A percentile compares a stretch with the other conserved stretches of the same genome.
Evolutionary conservation across 2,888 invertebrate genomes (phyloP).

Genomic region (Epinotia nisella): DNA sequence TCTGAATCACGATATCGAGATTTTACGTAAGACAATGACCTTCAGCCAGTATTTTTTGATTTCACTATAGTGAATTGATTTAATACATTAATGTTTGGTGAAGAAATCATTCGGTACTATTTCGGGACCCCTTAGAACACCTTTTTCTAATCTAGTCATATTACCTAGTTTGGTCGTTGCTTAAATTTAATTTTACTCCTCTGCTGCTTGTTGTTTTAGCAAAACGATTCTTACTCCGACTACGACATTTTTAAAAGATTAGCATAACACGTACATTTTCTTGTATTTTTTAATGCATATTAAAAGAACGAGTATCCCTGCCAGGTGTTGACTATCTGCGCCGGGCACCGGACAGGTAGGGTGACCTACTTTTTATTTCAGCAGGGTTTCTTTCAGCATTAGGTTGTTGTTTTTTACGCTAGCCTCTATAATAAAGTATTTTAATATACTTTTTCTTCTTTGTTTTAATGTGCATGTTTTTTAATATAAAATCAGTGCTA

Average conservation of each 20-base stretch:
- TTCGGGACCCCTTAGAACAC: too few species aligned
- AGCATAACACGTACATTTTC: constrained; percentile 5
- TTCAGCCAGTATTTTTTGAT: too few species aligned
- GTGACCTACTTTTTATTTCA: constrained; percentile 25
- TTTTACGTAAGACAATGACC: too few species aligned
- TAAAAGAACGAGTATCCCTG: not conserved
- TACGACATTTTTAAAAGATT: not conserved
- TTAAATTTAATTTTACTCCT: not conserved
- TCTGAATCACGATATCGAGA: too few species aligned
- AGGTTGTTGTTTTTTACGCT: constrained; percentile 3
- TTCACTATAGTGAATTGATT: too few species aligned
- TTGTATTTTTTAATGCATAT: constrained; percentile 8
- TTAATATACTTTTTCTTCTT: not conserved
- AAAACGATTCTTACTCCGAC: not conserved
- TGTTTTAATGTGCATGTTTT: not conserved
- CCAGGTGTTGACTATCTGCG: constrained; percentile 10
- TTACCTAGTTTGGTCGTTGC: too few species aligned
- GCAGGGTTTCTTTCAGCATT: constrained; percentile 8
- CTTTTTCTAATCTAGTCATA: too few species aligned
- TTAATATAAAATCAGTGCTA: too few species aligned
- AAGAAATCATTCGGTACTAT: too few species aligned
- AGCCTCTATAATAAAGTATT: not conserved
- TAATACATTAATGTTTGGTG: too few species aligned
- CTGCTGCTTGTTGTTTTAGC: not conserved
- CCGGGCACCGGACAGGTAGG: not conserved